Base-by-base conservation (phyloP, 2,888 invertebrate species). In the Rhagonycha lutea region DNA sequence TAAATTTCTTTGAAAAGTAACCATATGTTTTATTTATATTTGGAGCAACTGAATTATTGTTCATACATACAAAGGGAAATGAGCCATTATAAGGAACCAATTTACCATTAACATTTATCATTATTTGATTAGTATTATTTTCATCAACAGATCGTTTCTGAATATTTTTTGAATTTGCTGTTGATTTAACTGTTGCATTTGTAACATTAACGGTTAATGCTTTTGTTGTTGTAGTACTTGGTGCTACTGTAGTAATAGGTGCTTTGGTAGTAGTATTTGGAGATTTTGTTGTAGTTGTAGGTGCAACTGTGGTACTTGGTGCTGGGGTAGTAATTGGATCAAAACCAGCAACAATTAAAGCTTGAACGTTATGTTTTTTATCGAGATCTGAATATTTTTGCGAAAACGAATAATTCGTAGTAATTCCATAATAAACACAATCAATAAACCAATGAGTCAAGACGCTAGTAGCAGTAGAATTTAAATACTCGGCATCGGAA, bases 381-480 rank as follows among this genome's bases (percentile, higher is more conserved):
- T 92, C 91, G 4, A 91, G 88, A 81, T 90, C 89, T 0, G 90
- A 89, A 84, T 94, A 96, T 77, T 92, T 92, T 81, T 91, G 91
- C 70, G 88, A 87, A 78, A 94, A 91, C 10, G 89, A 87, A 63
- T 92, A 91, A 82, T 92, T 91, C 71, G 89, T 88, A 0, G 92
- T 91, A 78, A 91, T 88, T 60, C 93, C 94, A 70, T 92, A 89
- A 83, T 92, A 93, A 70, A 89, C 87, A 83, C 96, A 96, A 86
- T 96, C 94, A 77, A 94, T 90, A 83, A 95, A 95, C 96, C 96
- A 96, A 85, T 92, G 94, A 0, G 94, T 93, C 26, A 90, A 86
- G 12, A 94, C 88, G 9, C 86, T 88, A 4, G 91, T 90, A 3
- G 92, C 90, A 73, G 89, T 87, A 26, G 84, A 85, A 14, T 84